A percentile compares a stretch with the other conserved stretches of the same genome.
phyloP scores from a whole-genome alignment of 2,113 vertebrate genomes.

The Mesocricetus auratus region DNA sequence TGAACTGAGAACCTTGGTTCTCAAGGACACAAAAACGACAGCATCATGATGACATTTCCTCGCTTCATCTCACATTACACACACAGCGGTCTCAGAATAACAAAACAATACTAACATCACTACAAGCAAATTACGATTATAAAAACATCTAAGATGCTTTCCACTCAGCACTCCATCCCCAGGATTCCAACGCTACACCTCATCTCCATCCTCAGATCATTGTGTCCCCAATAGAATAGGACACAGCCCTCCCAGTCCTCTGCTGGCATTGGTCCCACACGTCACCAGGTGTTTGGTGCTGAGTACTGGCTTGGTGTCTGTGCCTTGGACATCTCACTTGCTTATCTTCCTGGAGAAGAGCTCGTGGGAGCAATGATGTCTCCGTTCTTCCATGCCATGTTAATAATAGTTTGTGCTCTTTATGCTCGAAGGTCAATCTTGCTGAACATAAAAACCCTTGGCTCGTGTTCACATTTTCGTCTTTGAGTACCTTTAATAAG shows the following conservation, averaged over 20 bases:
- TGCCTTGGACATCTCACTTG: not conserved
- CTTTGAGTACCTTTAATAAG: slow-evolving; percentile 52
- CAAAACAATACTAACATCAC: not conserved
- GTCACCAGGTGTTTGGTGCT: not conserved
- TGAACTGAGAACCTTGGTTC: not conserved
- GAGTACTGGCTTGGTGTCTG: not conserved
- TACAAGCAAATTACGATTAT: not conserved
- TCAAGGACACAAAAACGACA: slow-evolving; percentile 43
- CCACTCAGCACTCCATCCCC: not conserved
- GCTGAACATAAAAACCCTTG: slow-evolving; percentile 51
- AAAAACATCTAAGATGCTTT: slow-evolving; percentile 27
- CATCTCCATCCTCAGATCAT: not conserved
- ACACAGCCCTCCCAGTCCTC: not conserved
- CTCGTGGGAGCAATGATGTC: slow-evolving; percentile 12
- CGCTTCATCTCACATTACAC: not conserved
- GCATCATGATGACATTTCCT: not conserved
- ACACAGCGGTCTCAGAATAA: slow-evolving; percentile 44
- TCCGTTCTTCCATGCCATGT: not conserved
- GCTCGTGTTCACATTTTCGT: not conserved
- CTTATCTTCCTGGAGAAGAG: slow-evolving; percentile 21
- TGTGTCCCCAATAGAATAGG: not conserved
- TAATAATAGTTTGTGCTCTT: slow-evolving; percentile 27
- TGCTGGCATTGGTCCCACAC: not conserved
- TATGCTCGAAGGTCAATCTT: slow-evolving; percentile 60
- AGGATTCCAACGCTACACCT: not conserved